These are phyloP conservation scores for Sebastes minor DNA, from an alignment of 2,797 vertebrate species.

Conservation along the genomic window DNA sequence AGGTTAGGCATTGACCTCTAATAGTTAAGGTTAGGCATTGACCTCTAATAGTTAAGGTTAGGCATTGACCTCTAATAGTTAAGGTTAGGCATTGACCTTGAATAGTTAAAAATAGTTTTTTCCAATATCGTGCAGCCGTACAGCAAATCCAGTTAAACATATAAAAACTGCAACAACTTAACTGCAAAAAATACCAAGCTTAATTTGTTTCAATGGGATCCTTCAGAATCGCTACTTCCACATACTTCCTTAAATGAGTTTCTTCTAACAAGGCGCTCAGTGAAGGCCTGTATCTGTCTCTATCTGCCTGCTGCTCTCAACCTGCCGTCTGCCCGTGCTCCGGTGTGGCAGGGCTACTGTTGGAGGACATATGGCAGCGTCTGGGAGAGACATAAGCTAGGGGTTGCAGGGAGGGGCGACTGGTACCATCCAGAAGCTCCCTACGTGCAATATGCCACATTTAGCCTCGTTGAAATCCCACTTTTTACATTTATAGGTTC, in stretches of 20 bases:
- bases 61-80: too few relatives aligned
- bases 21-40: too few relatives aligned
- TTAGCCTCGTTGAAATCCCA: conserved; percentile 32
- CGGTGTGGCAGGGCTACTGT: conserved; percentile 16
- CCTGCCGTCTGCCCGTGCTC: conserved; percentile 1
- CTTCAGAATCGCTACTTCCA: neutral
- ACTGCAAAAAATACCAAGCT: neutral
- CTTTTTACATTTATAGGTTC: neutral
- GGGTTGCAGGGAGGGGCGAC: neutral
- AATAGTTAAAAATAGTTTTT: neutral
- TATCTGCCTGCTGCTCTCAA: conserved; percentile 8
- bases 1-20: too few relatives aligned
- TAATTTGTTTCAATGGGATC: neutral
- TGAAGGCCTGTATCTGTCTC: conserved; percentile 12
- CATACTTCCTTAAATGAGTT: neutral
- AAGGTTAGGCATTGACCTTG: too few relatives aligned
- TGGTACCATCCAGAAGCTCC: neutral
- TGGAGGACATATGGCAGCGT: conserved; percentile 51
- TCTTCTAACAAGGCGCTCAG: neutral
- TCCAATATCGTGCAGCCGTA: neutral
- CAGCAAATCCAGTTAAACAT: neutral
- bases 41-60: accelerated
- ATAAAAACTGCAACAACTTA: neutral
- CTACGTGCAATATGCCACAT: conserved; percentile 31
- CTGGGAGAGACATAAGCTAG: conserved; percentile 33